These are phyloP conservation scores for Pseudococcus jackbeardsleyi DNA, from an alignment of 2,888 invertebrate genomes.

Conservation along the genomic window DNA sequence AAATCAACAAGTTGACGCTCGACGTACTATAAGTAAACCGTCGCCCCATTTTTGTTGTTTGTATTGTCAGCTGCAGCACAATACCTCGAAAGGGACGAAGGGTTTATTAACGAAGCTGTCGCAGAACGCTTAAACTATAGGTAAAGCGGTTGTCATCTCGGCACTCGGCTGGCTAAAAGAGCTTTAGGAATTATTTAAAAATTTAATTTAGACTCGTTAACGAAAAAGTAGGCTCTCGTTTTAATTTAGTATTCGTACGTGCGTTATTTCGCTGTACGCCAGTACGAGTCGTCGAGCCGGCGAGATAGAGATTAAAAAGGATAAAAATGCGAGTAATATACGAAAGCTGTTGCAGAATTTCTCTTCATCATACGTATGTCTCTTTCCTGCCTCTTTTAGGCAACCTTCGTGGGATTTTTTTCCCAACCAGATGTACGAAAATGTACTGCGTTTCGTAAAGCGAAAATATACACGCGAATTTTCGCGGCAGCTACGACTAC, in stretches of 20 bases:
- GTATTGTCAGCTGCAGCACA: neutral
- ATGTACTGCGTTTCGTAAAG: neutral
- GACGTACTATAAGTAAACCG: too few species aligned
- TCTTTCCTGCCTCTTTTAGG: neutral
- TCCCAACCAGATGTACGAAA: neutral
- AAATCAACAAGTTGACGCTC: too few species aligned
- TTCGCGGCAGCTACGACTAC: neutral
- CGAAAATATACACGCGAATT: neutral
- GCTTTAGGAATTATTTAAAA: constrained; percentile 2
- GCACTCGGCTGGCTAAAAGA: neutral
- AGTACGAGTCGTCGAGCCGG: neutral
- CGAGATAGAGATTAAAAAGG: neutral
- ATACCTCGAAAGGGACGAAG: neutral
- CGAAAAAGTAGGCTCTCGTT: neutral
- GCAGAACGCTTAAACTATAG: neutral
- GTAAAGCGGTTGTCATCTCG: constrained; percentile 3
- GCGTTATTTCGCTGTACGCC: neutral
- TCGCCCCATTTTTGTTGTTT: neutral
- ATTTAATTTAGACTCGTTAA: constrained; percentile 22
- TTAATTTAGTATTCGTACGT: constrained; percentile 13
- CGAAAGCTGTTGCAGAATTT: neutral
- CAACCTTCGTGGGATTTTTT: neutral
- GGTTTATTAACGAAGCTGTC: neutral
- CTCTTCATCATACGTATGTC: constrained; percentile 5
- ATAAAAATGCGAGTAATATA: neutral